Evolutionary conservation across 2,888 invertebrate genomes (phyloP).

Genomic region (Rhamphomyia laevipes): DNA sequence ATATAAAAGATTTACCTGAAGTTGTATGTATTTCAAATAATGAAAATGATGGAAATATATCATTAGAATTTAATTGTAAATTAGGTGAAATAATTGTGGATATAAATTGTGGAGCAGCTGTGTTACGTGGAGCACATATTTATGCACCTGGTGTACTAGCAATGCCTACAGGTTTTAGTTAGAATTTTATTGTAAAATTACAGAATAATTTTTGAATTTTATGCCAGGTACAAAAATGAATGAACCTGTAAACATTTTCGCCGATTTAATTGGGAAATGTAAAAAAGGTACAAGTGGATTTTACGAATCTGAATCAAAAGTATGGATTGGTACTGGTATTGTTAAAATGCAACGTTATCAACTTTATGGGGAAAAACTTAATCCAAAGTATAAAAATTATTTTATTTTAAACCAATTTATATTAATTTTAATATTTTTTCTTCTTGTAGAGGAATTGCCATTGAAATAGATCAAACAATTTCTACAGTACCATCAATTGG

Average conservation of each 20-base stretch:
- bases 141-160: conserved; percentile 77
- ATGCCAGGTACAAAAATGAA: conserved; percentile 44
- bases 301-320: conserved; percentile 46
- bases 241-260: conserved; percentile 63
- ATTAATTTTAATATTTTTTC: conserved; percentile 9
- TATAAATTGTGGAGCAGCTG: conserved; percentile 61
- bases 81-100: conserved; percentile 64
- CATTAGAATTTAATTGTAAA: conserved; percentile 15
- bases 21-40: conserved; percentile 27
- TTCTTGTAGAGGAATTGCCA: conserved; percentile 55
- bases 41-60: too few species aligned
- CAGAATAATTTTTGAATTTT: not conserved
- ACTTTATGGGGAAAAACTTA: conserved; percentile 44
- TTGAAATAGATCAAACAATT: conserved; percentile 54
- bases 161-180: conserved; percentile 49
- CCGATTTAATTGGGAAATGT: conserved; percentile 60
- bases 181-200: conserved; percentile 14
- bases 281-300: conserved; percentile 56
- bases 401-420: too few species aligned
- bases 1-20: conserved; percentile 31
- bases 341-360: conserved; percentile 55
- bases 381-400: conserved; percentile 2
- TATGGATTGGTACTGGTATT: conserved; percentile 64
- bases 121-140: conserved; percentile 72
- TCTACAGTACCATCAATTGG: conserved; percentile 61